Base-by-base conservation (phyloP, 2,888 invertebrate species). In the Calliphora vomitoria region DNA sequence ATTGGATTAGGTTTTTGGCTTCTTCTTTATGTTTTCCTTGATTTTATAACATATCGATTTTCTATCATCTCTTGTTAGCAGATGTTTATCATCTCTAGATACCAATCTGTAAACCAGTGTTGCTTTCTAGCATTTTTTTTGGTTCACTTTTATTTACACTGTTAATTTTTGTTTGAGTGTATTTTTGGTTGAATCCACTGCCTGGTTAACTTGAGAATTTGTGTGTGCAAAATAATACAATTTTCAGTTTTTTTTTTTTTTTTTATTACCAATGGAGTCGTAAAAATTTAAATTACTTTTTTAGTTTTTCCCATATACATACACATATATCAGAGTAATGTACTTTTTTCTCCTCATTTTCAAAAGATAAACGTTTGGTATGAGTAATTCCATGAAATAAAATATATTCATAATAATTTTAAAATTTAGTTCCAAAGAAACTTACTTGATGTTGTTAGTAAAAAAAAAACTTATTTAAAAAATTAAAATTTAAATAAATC, bases 261-360 rank as follows among this genome's bases (percentile, higher is more conserved):
- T 82, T 91, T 91, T 90, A 91, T 91, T 75, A 41, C 83, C 91
- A 90, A 82, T 90, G 90, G 90, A 91, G 91, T 92, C 92, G 90
- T 91, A 92, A 92, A 91, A 91, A 91, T 90, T 92, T 90, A 92
- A 91, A 91, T 91, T 92, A 91, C 92, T 92, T 91, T 92, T 25
- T 91, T 90, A 91, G 90, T 91, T 91, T 91, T 90, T 91, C 89
- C 90, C 88, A 88, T 53, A 55, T 60, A 74, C 44, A 47, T 76
- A 25, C 8, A n/a, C n/a, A 69, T 6, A 69, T 25, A 71, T n/a
- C n/a, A n/a, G n/a, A n/a, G n/a, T n/a, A n/a, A 18, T 31, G n/a
- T 25, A 6, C 5, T n/a, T 31, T 15, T 53, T 53, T 53, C 4
- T 18, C 1, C 18, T 35, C 5, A 13, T 35, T 71, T 71, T 18